Percentiles rank a stretch among this genome's conserved stretches.
Evolutionary conservation across 2,113 vertebrate species (phyloP).

Genomic region (Carlito syrichta): DNA sequence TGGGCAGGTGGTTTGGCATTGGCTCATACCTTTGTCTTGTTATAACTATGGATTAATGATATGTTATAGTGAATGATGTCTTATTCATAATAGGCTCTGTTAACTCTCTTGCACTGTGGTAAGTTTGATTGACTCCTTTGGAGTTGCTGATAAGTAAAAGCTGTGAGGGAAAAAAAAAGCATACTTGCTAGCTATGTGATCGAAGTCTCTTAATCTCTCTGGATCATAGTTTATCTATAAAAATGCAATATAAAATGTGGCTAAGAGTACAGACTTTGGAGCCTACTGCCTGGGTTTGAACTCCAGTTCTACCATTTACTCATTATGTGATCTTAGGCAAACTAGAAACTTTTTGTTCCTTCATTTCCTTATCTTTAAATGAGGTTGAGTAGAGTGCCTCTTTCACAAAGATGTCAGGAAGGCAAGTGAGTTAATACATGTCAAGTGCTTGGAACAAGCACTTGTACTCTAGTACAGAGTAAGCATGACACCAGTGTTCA

Average conservation of each 20-base stretch:
- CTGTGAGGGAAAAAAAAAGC: too few relatives aligned
- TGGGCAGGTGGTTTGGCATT: too few relatives aligned
- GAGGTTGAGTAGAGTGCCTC: not conserved
- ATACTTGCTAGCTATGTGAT: not conserved
- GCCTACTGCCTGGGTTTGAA: not conserved
- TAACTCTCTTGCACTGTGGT: too few relatives aligned
- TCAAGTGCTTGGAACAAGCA: not conserved
- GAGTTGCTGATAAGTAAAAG: too few relatives aligned
- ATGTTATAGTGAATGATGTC: too few relatives aligned
- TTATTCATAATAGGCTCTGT: too few relatives aligned
- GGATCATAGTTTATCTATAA: slow-evolving; percentile 1
- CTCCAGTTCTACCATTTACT: not conserved
- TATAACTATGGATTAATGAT: too few relatives aligned
- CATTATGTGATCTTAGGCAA: not conserved
- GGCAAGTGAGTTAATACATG: not conserved
- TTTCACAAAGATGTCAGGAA: not conserved
- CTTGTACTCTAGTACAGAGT: not conserved
- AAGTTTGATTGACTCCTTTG: too few relatives aligned
- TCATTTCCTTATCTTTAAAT: slow-evolving; percentile 16
- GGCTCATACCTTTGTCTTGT: too few relatives aligned
- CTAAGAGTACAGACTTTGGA: not conserved
- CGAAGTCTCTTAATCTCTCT: not conserved
- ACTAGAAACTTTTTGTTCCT: not conserved
- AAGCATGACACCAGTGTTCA: not conserved
- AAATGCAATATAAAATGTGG: not conserved